phyloP scores from a whole-genome alignment of 1,140 invertebrate genomes.

The Platyscapa corneri region DNA sequence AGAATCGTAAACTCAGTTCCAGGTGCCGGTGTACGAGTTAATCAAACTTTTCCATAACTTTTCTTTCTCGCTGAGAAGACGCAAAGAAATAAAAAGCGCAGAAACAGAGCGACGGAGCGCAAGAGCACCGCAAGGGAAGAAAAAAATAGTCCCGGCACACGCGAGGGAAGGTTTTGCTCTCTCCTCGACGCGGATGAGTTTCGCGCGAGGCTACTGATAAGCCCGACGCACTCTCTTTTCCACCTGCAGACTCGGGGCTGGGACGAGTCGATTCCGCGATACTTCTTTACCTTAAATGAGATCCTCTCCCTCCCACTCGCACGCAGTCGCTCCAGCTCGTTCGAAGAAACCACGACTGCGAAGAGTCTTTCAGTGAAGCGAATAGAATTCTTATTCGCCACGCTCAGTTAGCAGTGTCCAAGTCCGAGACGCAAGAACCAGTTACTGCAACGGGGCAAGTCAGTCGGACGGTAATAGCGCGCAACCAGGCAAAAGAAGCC shows the following conservation, averaged over 20 bases:
- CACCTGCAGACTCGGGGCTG: constrained; percentile 11
- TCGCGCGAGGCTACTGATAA: constrained; percentile 1
- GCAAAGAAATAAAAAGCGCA: neutral
- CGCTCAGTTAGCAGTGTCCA: constrained; percentile 57
- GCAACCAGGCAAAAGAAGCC: neutral
- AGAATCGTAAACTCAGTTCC: neutral
- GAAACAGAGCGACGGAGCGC: neutral
- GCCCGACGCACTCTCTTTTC: constrained; percentile 24
- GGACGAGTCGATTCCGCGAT: constrained; percentile 24
- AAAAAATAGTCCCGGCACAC: neutral
- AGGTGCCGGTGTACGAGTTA: neutral
- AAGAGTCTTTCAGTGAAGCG: constrained; percentile 51
- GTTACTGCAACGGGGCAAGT: constrained; percentile 27
- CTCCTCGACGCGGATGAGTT: constrained; percentile 2
- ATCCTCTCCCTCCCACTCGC: neutral
- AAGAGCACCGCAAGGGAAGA: neutral
- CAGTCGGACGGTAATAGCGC: neutral
- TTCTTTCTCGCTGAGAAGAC: neutral
- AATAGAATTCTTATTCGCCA: constrained; percentile 63
- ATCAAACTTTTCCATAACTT: constrained; percentile 42
- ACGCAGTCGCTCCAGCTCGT: neutral
- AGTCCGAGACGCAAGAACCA: constrained; percentile 41
- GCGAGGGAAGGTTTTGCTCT: constrained; percentile 10
- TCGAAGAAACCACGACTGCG: constrained; percentile 53
- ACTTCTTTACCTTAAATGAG: constrained; percentile 34